Percentiles rank a stretch among this genome's conserved stretches.
Evolutionary conservation across 2,113 vertebrate genomes (phyloP).

Genomic region (Takifugu flavidus): DNA sequence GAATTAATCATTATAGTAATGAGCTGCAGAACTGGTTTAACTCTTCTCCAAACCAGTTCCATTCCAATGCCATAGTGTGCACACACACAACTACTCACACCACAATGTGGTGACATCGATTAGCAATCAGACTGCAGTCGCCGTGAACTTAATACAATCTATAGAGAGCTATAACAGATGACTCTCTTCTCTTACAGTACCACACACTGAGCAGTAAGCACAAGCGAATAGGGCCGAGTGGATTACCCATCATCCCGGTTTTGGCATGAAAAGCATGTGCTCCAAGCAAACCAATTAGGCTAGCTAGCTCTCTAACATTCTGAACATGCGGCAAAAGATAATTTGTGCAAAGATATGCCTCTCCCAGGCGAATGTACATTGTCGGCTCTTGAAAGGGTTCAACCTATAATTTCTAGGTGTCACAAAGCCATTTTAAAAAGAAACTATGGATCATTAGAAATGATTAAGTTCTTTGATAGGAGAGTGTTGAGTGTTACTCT

Average conservation of each 20-base stretch:
- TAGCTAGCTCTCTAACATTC: slow-evolving; percentile 34
- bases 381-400: slow-evolving; percentile 50
- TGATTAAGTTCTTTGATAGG: slow-evolving; percentile 26
- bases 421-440: slow-evolving; percentile 35
- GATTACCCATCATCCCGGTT: slow-evolving; percentile 66
- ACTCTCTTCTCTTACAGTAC: slow-evolving; percentile 28
- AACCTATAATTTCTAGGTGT: slow-evolving; percentile 55
- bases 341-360: slow-evolving; percentile 68
- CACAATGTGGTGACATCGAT: slow-evolving; percentile 28
- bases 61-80: not conserved
- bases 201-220: slow-evolving; percentile 14
- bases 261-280: slow-evolving; percentile 55
- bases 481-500: not conserved
- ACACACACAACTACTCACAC: not conserved
- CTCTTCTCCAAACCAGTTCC: no score
- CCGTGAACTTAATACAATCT: slow-evolving; percentile 39
- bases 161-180: slow-evolving; percentile 47
- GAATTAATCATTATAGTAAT: slow-evolving; percentile 9
- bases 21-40: not conserved
- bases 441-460: slow-evolving; percentile 27
- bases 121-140: slow-evolving; percentile 24
- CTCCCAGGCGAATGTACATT: slow-evolving; percentile 56
- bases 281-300: slow-evolving; percentile 52
- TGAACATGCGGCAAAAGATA: slow-evolving; percentile 52
- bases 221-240: slow-evolving; percentile 49